phyloP scores from a whole-genome alignment of 2,113 vertebrate genomes.

The Eleginops maclovinus region DNA sequence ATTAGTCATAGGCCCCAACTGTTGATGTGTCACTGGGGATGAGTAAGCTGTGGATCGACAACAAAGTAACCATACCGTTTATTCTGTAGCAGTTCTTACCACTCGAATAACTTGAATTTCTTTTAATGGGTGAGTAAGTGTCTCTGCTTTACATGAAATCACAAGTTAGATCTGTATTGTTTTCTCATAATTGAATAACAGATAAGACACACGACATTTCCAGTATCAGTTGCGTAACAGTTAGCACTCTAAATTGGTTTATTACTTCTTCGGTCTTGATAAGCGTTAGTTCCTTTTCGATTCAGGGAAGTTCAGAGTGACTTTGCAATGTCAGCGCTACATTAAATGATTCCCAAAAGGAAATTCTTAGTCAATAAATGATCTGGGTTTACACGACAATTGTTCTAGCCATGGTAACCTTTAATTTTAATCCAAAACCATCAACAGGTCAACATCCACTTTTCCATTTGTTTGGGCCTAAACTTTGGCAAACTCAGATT shows the following conservation, averaged over 20 bases:
- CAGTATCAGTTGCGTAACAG: conserved; percentile 8
- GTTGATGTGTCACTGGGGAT: conserved; percentile 46
- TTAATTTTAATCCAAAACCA: not conserved
- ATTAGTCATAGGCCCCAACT: conserved; percentile 63
- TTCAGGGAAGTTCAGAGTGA: conserved; percentile 20
- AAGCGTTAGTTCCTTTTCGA: conserved; percentile 42
- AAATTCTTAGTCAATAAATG: conserved; percentile 46
- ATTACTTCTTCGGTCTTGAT: conserved; percentile 60
- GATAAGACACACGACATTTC: conserved; percentile 29
- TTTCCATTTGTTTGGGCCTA: not conserved
- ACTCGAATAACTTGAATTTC: not conserved
- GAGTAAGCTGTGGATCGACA: conserved; percentile 40
- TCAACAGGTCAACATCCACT: not conserved
- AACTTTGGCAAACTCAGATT: no score
- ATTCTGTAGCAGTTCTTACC: not conserved
- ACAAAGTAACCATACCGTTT: conserved; percentile 18
- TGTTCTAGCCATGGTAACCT: not conserved
- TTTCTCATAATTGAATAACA: conserved; percentile 9
- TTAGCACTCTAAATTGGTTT: conserved; percentile 36
- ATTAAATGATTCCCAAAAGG: not conserved
- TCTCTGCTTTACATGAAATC: not conserved
- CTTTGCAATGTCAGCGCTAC: conserved; percentile 2
- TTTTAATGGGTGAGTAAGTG: not conserved
- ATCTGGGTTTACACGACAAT: not conserved
- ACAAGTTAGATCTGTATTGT: not conserved